Evolutionary conservation across 2,113 vertebrate species (phyloP).

Genomic region (Pholis gunnellus): DNA sequence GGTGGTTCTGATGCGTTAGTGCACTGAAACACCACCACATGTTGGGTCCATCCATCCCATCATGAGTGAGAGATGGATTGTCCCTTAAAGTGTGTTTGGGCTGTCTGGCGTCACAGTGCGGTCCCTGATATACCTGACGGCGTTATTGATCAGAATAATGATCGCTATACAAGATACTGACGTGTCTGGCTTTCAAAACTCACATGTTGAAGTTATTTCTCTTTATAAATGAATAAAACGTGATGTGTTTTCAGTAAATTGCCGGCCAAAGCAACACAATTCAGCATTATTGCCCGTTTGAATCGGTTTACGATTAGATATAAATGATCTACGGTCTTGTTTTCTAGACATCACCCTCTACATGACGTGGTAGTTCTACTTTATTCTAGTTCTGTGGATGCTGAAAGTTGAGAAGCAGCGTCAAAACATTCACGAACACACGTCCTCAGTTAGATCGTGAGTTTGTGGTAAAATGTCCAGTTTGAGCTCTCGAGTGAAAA

Average conservation of each 20-base stretch:
- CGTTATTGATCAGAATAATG: neutral
- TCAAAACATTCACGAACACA: conserved; percentile 19
- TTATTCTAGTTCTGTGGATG: conserved; percentile 59
- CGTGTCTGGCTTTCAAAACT: neutral
- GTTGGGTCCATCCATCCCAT: neutral
- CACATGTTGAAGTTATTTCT: neutral
- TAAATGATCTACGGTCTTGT: neutral
- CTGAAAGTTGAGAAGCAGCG: conserved; percentile 8
- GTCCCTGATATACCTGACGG: neutral
- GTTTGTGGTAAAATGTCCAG: conserved; percentile 39
- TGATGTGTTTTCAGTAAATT: neutral
- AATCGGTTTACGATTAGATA: no score
- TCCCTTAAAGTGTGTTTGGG: neutral
- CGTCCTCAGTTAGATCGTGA: conserved; percentile 9
- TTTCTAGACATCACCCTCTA: neutral
- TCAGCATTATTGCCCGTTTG: neutral
- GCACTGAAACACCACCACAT: neutral
- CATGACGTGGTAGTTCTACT: conserved; percentile 1
- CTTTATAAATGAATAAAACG: neutral
- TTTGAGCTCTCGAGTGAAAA: conserved; percentile 60
- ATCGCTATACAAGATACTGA: neutral
- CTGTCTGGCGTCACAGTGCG: neutral
- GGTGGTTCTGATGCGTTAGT: neutral
- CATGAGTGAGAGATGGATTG: neutral
- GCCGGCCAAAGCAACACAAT: neutral